Base-by-base conservation (phyloP, 2,113 vertebrate genomes). In the Megaleporinus macrocephalus region DNA sequence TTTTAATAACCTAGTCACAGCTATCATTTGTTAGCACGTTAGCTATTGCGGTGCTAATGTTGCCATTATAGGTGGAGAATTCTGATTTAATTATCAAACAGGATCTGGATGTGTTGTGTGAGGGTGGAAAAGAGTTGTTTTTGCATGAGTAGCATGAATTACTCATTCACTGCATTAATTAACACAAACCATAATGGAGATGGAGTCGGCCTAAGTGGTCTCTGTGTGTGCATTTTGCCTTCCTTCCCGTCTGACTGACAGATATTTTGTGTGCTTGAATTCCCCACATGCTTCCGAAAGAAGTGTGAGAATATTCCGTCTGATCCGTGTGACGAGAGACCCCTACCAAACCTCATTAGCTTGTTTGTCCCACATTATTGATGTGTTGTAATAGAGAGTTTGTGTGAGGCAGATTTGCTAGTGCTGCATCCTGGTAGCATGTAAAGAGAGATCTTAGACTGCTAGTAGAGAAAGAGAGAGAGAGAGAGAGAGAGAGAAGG, bases 231-330 rank as follows among this genome's bases (percentile, higher is more conserved):
- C 15, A 22, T 22, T 59, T 59, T 75, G 30, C 55, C 36, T 20
- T 66, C 30, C 24, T 26, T 59, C 55, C 18, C 20, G 47, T 36
- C 33, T 36, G 6, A 36, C 18, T 51, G 49, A 53, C 69, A 74
- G 22, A 66, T 12, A 24, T 36, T 66, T 75, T 11, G 62, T 73
- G 13, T 14, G 10, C 79, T 53, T 66, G 79, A 5, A 26, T 80
- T 72, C 41, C 9, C 41, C 10, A 44, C 41, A 11, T 44, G 26
- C 69, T 24, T 22, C 49, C 36, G 29, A 73, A 47, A 30, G 27
- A 55, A 5, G 62, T 57, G 20, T 53, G 47, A 51, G 36, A 53
- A 55, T 57, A 68, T 44, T 69, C n/a, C 61, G 66, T 71, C 65
- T 59, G 29, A 79, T 59, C 27, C 24, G 33, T 66, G n/a, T 65